A percentile compares a stretch with the other conserved stretches of the same genome.
phyloP scores from a whole-genome alignment of 2,113 vertebrate species.

The Chaetodon trifascialis region DNA sequence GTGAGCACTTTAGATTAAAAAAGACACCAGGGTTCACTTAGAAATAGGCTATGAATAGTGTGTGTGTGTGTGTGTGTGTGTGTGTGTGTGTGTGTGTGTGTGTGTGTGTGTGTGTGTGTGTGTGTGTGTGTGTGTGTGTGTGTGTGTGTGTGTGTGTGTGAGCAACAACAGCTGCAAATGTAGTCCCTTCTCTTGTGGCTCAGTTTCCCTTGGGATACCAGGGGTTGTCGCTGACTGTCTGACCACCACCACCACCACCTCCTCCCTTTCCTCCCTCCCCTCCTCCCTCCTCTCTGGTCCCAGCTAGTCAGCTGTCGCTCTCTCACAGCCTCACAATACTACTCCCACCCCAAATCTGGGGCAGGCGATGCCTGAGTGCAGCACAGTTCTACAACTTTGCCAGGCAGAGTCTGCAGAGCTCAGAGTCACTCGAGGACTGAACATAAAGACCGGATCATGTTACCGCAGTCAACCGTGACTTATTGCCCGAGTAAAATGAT shows the following conservation, averaged over 20 bases:
- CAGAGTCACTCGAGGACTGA: neutral
- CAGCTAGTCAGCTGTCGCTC: constrained; percentile 79
- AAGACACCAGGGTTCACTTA: constrained; percentile 15
- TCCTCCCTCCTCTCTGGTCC: constrained; percentile 23
- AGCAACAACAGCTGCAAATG: constrained; percentile 76
- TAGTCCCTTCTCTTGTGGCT: constrained; percentile 62
- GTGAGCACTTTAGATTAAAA: constrained; percentile 50
- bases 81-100: constrained; percentile 20
- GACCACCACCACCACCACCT: constrained; percentile 27
- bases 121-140: neutral
- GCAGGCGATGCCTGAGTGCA: constrained; percentile 39
- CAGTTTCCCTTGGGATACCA: constrained; percentile 70
- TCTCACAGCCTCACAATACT: constrained; percentile 61
- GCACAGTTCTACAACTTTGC: constrained; percentile 32
- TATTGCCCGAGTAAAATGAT: constrained; percentile 27
- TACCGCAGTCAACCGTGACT: constrained; percentile 22
- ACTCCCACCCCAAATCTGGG: constrained; percentile 68
- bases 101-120: constrained; percentile 18
- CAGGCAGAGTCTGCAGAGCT: constrained; percentile 28
- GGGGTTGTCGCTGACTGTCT: constrained; percentile 60
- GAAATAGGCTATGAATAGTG: constrained; percentile 46
- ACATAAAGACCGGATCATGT: neutral
- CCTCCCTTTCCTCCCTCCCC: neutral
- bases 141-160: constrained; percentile 17
- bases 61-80: neutral